Base-by-base conservation (phyloP, 2,797 vertebrate genomes). In the Salmo trutta region DNA sequence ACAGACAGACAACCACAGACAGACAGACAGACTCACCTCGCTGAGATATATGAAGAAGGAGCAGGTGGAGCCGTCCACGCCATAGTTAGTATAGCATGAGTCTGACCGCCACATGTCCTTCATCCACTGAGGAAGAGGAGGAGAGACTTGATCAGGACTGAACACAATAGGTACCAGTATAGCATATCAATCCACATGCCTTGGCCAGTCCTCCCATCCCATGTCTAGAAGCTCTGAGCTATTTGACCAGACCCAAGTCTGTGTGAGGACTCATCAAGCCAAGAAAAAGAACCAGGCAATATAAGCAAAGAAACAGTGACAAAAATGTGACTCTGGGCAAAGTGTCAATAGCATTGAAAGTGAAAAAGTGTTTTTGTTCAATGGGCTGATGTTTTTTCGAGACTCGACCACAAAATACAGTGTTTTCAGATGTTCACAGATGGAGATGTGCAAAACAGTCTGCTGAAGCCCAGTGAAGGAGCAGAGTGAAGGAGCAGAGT, bases 21-120 rank as follows among this genome's bases (percentile, higher is more conserved):
- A 54, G 19, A 52, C 10, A 33, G 5, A 7, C 0, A 4, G 17
- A 91, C 96, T 95, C 80, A 99, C 98, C 97, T 99, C 98, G 83
- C 98, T 99, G 91, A 99, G 97, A 94, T 99, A 99, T 95, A 99
- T 99, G 94, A 98, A 98, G 90, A 96, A 99, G 79, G 98, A 99
- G 91, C 98, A 99, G 0, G 94, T 94, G 87, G 97, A 97, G n/a
- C 98, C 98, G 21, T 99, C 98, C 74, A 99, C 98, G n/a, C 98
- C 98, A 0, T 99, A 99, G 84, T 93, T 97, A 36, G 90, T 85
- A 0, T 99, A 99, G 92, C 98, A 99, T 83, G 95, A 91, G 89
- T 99, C 98, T 0, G 98, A 98, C 64, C 94, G 95, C 98, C 98
- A 99, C 98, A 99, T 99, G 82, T 99, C 98, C 92, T 96, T 99